Conservation (phyloP, 2,888 invertebrate genomes). For the Punctoribates punctum region DNA sequence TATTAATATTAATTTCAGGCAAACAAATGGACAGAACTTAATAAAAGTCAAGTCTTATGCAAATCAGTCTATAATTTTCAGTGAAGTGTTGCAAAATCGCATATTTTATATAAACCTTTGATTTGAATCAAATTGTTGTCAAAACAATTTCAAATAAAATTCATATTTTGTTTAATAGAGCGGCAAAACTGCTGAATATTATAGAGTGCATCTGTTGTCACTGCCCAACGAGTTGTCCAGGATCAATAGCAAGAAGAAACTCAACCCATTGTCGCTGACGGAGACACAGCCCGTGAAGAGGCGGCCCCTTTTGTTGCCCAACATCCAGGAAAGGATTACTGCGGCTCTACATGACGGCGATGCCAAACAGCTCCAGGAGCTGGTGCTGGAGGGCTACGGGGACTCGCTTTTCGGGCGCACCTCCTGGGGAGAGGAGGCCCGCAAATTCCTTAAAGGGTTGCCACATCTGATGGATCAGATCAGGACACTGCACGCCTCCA, state of each 20-base stretch:
- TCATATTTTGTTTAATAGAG: conserved; percentile 50
- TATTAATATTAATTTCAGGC: too few species aligned
- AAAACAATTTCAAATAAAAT: not conserved
- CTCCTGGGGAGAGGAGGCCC: conserved; percentile 67
- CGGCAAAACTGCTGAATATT: conserved; percentile 55
- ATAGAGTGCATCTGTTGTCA: conserved; percentile 60
- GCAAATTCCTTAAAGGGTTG: conserved; percentile 66
- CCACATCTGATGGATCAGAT: conserved; percentile 45
- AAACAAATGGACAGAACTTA: too few species aligned
- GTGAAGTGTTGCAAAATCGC: too few species aligned
- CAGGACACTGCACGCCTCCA: conserved; percentile 46
- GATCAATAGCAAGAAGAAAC: conserved; percentile 16
- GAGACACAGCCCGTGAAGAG: not conserved
- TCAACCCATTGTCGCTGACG: not conserved
- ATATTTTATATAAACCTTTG: too few species aligned
- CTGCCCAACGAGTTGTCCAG: conserved; percentile 45
- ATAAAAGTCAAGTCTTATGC: too few species aligned
- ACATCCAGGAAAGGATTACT: conserved; percentile 47
- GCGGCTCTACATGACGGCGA: conserved; percentile 48
- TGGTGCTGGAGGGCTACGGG: conserved; percentile 49
- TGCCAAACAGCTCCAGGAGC: conserved; percentile 47
- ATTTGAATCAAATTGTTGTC: too few species aligned
- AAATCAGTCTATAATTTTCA: too few species aligned
- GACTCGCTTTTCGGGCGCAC: conserved; percentile 50
- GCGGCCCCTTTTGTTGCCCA: conserved; percentile 43